Percentiles rank a stretch among this genome's conserved stretches.
Conservation (phyloP, 2,888 invertebrate species). For the Iselma pallidipennis region DNA sequence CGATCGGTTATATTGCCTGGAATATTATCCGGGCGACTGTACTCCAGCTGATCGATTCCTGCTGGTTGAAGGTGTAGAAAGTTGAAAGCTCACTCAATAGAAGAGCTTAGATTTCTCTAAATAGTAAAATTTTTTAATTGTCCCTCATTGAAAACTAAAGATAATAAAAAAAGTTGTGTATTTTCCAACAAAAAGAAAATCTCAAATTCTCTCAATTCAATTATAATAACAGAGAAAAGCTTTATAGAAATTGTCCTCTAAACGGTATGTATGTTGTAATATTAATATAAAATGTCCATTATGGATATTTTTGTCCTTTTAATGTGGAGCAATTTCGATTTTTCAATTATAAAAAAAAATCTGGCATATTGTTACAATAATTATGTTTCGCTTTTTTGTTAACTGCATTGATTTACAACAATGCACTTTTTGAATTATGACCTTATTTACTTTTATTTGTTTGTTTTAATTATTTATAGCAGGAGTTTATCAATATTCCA, state of each 20-base stretch:
- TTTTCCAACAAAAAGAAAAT: too few relatives aligned
- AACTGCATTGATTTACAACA: too few relatives aligned
- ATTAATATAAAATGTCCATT: not conserved
- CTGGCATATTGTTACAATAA: not conserved
- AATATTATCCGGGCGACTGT: constrained; percentile 40
- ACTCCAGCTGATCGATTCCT: constrained; percentile 53
- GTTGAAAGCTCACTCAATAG: constrained; percentile 17
- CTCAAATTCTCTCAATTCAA: too few relatives aligned
- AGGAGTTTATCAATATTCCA: too few relatives aligned
- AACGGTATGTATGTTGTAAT: not conserved
- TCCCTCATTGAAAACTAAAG: not conserved
- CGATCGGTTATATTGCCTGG: constrained; percentile 32
- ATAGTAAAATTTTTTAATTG: not conserved
- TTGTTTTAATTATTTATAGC: too few relatives aligned
- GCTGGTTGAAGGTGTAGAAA: constrained; percentile 33
- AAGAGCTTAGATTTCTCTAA: not conserved
- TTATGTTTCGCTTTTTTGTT: too few relatives aligned
- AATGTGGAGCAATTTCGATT: not conserved
- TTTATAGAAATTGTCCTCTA: not conserved
- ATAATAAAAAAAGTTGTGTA: too few relatives aligned
- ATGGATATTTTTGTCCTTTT: not conserved
- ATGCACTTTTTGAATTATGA: too few relatives aligned
- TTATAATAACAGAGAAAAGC: not conserved
- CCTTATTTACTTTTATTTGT: too few relatives aligned
- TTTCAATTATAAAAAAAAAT: not conserved